These are phyloP conservation scores for Poeciliopsis paucimaculata DNA, from an alignment of 2,797 vertebrate genomes.

Conservation along the genomic window DNA sequence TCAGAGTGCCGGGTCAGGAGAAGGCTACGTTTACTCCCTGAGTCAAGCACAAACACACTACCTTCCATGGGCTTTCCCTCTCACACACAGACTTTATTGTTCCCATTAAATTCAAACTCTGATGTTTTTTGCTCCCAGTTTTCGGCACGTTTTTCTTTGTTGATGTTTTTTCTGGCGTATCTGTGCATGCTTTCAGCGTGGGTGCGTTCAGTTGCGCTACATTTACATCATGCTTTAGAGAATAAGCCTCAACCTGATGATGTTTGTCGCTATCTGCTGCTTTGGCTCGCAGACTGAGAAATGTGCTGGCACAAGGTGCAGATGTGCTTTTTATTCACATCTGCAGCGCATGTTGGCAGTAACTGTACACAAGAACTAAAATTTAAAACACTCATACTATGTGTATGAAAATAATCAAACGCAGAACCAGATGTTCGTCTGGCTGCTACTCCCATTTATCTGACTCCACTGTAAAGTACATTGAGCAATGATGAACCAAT, in stretches of 20 bases:
- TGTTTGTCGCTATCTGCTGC: not conserved
- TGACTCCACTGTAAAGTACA: not conserved
- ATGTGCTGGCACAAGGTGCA: not conserved
- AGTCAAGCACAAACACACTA: slow-evolving; percentile 45
- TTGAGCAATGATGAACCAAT: not conserved
- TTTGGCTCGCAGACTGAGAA: slow-evolving; percentile 2
- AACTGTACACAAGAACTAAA: not conserved
- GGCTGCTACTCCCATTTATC: not conserved
- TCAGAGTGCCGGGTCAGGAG: slow-evolving; percentile 59
- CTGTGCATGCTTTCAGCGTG: not conserved
- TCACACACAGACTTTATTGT: slow-evolving; percentile 51
- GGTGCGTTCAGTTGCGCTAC: not conserved
- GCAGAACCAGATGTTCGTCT: not conserved
- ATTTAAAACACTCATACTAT: slow-evolving; percentile 1
- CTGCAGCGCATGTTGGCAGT: not conserved
- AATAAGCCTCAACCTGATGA: slow-evolving; percentile 7
- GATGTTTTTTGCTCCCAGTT: slow-evolving; percentile 27
- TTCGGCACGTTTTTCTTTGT: slow-evolving; percentile 41
- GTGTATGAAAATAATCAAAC: too few species aligned
- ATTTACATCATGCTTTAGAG: slow-evolving; percentile 36
- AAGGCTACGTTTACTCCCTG: slow-evolving; percentile 63
- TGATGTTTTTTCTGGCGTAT: slow-evolving; percentile 32
- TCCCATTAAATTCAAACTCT: slow-evolving; percentile 4
- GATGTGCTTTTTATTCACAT: not conserved
- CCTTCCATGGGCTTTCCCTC: slow-evolving; percentile 20